Evolutionary conservation across 2,888 invertebrate species (phyloP).

Genomic region (Oxytorus armatus): DNA sequence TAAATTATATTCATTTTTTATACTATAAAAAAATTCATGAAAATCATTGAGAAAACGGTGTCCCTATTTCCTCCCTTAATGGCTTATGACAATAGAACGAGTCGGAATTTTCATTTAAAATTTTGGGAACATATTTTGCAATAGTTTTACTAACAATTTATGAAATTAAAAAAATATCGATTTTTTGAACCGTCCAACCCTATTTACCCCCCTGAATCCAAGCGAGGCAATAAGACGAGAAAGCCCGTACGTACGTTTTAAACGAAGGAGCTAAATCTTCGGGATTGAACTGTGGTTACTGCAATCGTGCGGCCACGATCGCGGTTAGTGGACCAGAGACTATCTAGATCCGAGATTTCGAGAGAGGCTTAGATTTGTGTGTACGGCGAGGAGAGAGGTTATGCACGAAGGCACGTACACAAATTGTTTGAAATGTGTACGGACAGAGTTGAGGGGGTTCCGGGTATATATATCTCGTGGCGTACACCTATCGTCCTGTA

Average conservation of each 20-base stretch:
- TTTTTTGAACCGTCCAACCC: too few relatives aligned
- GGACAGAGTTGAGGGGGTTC: constrained; percentile 27
- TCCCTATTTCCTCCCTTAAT: too few relatives aligned
- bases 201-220: too few relatives aligned
- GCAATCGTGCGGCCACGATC: constrained; percentile 21
- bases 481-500: constrained; percentile 57
- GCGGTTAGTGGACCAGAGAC: constrained; percentile 22
- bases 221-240: background rate
- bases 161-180: too few relatives aligned
- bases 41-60: too few relatives aligned
- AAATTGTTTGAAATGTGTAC: constrained; percentile 1
- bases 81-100: too few relatives aligned
- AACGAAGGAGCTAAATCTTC: constrained; percentile 2
- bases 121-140: too few relatives aligned
- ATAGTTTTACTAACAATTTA: too few relatives aligned
- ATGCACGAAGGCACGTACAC: constrained; percentile 2
- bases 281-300: constrained; percentile 26
- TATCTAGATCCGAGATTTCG: constrained; percentile 51
- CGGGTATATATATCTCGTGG: constrained; percentile 43
- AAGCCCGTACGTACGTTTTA: background rate
- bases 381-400: constrained; percentile 30
- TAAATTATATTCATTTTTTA: too few relatives aligned
- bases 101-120: too few relatives aligned
- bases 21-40: too few relatives aligned
- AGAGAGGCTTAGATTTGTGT: constrained; percentile 42